Evolutionary conservation across 2,888 invertebrate species (phyloP), one percentile per base, ranked within the genome.

Genomic region (Pyrgus malvae): DNA sequence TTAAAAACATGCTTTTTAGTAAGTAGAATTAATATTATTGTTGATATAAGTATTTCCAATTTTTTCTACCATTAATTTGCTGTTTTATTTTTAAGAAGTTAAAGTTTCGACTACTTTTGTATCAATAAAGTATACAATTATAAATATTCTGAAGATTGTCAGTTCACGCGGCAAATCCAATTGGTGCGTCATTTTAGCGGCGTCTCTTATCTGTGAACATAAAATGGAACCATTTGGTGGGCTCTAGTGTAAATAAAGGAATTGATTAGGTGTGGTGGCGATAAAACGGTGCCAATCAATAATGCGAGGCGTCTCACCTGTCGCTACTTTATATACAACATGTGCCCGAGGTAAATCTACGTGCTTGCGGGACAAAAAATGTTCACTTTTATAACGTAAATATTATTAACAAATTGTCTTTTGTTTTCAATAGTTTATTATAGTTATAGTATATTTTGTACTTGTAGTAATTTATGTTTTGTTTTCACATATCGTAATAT

Each of bases 201-300:
- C 44, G 11, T 1, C 37, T 16, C 29, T 53, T 53, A 53, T 53
- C 53, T 53, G 8, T 1, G 25, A 45, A 53, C 44, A 53, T 38
- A 44, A 53, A 53, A 44, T 27, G 37, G 51, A 38, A 25, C 29
- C 37, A 53, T 53, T 53, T 31, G 37, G 37, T 45, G 44, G 53
- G 19, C 45, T 53, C 44, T 29, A 38, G 29, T 53, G 53, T 53
- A 53, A 53, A 53, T 53, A 53, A 45, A 53, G 53, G 44, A 45
- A 45, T 45, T 45, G 53, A 53, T 45, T 45, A 53, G 45, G 44
- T 44, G 51, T 12, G 45, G 44, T 53, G 38, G 27, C 45, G 45
- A 53, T 53, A 53, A 37, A 31, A 25, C 45, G 35, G 35, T 37
- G 41, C 35, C 44, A 44, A 49, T 50, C 48, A 49, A 35, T 56